A percentile compares a stretch with the other conserved stretches of the same genome.
These are phyloP conservation scores for Steinernema hermaphroditum DNA, from an alignment of 2,888 invertebrate genomes.

Conservation along the genomic window DNA sequence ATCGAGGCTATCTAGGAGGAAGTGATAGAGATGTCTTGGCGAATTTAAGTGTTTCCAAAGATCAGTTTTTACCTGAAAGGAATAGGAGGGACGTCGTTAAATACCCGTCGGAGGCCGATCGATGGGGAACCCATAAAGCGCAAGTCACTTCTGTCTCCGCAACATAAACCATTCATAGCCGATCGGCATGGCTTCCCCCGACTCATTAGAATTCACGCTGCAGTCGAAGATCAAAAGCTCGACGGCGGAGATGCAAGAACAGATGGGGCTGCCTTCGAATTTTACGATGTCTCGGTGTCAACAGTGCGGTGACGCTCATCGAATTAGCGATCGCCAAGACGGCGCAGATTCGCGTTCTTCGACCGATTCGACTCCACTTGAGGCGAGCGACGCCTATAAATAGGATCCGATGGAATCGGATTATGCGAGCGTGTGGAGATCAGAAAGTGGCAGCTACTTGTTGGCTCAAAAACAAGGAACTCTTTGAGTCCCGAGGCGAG, in stretches of 20 bases:
- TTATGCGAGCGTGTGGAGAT: no score
- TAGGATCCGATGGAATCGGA: neutral
- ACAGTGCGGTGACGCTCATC: neutral
- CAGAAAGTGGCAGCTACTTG: no score
- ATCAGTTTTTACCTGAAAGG: no score
- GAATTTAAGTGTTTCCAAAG: no score
- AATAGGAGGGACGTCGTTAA: no score
- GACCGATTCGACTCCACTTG: neutral
- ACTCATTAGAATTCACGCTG: neutral
- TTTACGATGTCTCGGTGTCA: conserved; percentile 23
- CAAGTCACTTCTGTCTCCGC: neutral
- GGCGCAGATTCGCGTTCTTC: neutral
- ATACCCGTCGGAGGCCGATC: neutral
- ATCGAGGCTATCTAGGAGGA: no score
- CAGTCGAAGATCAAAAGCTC: conserved; percentile 2
- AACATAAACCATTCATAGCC: conserved; percentile 14
- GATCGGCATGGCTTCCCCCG: neutral
- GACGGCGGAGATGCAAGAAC: neutral
- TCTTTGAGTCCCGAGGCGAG: no score
- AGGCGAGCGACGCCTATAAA: no score
- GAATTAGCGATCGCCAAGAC: neutral
- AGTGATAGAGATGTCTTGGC: no score
- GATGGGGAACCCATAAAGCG: neutral
- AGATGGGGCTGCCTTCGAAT: neutral
- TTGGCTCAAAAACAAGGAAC: no score